Evolutionary conservation across 2,888 invertebrate species (phyloP).

Genomic region (Apamea anceps): DNA sequence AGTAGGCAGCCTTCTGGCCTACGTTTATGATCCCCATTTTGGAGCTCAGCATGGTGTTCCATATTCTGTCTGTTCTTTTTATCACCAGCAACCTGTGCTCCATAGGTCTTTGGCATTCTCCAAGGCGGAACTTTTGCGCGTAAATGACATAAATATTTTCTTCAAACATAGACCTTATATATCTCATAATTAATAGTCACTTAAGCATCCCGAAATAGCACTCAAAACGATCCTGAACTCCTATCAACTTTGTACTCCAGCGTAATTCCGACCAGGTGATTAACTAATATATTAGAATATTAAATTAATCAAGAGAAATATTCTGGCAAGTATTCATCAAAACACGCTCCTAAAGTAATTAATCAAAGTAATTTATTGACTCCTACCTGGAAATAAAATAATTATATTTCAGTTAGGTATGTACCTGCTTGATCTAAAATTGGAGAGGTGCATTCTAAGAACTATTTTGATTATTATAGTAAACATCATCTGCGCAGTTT

Average conservation of each 20-base stretch:
- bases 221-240: slow-evolving; percentile 1
- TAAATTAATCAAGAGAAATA: slow-evolving; percentile 36
- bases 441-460: not conserved
- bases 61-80: not conserved
- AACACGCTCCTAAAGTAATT: slow-evolving; percentile 43
- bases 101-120: not conserved
- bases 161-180: not conserved
- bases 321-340: slow-evolving; percentile 52
- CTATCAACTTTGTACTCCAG: slow-evolving; percentile 1
- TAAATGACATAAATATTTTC: not conserved
- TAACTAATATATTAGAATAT: slow-evolving; percentile 42
- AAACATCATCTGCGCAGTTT: not conserved
- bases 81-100: no score
- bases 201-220: slow-evolving; percentile 18
- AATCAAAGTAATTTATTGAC: slow-evolving; percentile 55
- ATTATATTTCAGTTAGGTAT: not conserved
- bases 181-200: not conserved
- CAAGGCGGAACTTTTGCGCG: not conserved
- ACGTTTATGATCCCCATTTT: not conserved
- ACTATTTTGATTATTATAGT: not conserved
- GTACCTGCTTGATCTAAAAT: not conserved
- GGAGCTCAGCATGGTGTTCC: not conserved
- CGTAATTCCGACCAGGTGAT: slow-evolving; percentile 35
- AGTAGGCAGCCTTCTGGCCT: not conserved
- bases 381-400: slow-evolving; percentile 26